Evolutionary conservation across 2,797 vertebrate genomes (phyloP), one percentile per base, ranked within the genome.

Genomic region (Botia almorhae): DNA sequence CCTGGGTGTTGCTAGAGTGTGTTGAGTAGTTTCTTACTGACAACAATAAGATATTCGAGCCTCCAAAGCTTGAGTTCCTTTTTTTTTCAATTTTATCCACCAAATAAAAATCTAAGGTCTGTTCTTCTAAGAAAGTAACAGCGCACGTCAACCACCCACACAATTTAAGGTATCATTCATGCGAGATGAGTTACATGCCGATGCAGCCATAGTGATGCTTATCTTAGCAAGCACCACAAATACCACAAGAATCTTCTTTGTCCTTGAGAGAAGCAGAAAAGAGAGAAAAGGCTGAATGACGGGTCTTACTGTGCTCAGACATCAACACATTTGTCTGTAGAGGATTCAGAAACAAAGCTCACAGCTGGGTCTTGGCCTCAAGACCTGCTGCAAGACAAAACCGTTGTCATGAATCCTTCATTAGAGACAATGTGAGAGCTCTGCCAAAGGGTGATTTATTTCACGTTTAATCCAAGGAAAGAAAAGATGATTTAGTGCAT

Each of bases 341-440:
- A 46, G 51, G 33, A 77, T 69, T 69, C 48, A 69, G 12, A 75
- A 26, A 29, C 19, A 68, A 29, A 61, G 70, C 73, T 58, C 51
- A 63, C 70, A 69, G 46, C 70, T 56, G 50, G n/a, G 56, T 56
- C 46, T 17, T 69, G 70, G 60, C 71, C 33, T 69, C 12, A 36
- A 74, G 55, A 55, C 56, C 21, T 36, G 17, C 16, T 53, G 14
- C 12, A 6, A 69, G 65, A 12, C 29, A 63, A 69, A 43, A 58
- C 11, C 5, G 63, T 36, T 60, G 58, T 74, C 65, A 39, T 75
- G 71, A 76, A 71, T 58, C 55, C 71, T 33, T 83, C 56, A 74
- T 78, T 74, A 83, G 64, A 53, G 7, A 69, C 12, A 0, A 29
- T 39, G 51, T 4, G 11, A 1, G 46, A 43, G 39, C 7, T 43